phyloP scores from a whole-genome alignment of 2,113 vertebrate genomes.

The Desmodus rotundus region DNA sequence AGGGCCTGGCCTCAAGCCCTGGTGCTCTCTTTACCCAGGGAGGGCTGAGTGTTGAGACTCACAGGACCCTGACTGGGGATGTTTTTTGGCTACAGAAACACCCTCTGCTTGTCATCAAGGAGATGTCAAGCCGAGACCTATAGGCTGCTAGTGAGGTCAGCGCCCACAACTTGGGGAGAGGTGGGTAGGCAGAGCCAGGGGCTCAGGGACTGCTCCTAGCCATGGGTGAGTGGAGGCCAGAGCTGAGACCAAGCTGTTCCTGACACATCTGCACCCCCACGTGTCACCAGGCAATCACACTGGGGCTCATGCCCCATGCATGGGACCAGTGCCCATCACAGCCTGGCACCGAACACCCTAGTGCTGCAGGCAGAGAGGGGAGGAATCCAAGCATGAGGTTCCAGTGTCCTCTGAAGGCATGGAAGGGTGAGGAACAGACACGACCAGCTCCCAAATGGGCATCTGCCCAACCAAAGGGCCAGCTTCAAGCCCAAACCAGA shows the following conservation, averaged over 20 bases:
- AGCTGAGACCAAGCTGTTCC: background rate
- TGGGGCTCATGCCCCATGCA: background rate
- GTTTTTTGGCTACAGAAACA: background rate
- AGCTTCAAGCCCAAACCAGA: background rate
- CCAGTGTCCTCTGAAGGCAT: accelerated
- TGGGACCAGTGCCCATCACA: accelerated
- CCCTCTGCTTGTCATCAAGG: background rate
- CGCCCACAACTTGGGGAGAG: background rate
- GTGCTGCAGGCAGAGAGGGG: background rate
- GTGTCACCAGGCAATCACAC: background rate
- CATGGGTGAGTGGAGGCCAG: background rate
- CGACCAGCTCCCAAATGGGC: accelerated
- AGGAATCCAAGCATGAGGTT: background rate
- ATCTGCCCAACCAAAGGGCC: background rate
- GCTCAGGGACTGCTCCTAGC: background rate
- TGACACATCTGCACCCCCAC: background rate
- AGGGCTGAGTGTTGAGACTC: background rate
- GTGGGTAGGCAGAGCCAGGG: background rate
- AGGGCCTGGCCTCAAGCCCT: accelerated
- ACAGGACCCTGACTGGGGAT: background rate
- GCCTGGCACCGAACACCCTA: background rate
- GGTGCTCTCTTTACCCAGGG: background rate
- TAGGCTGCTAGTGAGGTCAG: background rate
- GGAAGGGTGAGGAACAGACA: background rate
- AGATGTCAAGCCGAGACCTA: background rate